These are phyloP conservation scores for Tupaia tana DNA, from an alignment of 2,113 vertebrate genomes.

Conservation along the genomic window DNA sequence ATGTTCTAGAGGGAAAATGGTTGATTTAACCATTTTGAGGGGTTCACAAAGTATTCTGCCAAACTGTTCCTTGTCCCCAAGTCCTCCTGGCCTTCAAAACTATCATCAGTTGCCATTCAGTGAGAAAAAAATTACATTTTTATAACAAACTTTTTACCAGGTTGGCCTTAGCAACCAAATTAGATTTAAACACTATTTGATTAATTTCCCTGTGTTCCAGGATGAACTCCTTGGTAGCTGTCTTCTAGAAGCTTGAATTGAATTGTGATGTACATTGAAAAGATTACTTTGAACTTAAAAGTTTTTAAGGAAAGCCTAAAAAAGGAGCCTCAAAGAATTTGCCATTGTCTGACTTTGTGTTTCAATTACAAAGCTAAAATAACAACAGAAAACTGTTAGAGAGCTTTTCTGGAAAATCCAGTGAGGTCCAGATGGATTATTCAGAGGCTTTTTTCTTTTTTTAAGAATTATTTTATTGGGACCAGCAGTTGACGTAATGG, in stretches of 20 bases:
- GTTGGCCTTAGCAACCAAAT: background rate
- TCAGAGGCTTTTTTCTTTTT: background rate
- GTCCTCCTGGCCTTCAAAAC: background rate
- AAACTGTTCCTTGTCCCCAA: background rate
- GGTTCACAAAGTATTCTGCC: background rate
- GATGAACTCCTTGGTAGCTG: background rate
- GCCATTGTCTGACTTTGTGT: background rate
- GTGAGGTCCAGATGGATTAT: conserved; percentile 1
- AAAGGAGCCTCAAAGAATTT: background rate
- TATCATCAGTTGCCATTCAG: background rate
- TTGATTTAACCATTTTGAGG: background rate
- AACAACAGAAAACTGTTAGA: background rate
- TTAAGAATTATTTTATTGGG: too few relatives aligned
- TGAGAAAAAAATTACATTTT: conserved; percentile 10
- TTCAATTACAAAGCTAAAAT: conserved; percentile 44
- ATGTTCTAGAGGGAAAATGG: background rate
- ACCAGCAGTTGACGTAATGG: too few relatives aligned
- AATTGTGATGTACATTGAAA: background rate
- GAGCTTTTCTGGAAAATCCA: conserved; percentile 38
- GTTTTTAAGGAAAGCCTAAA: background rate
- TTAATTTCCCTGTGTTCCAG: background rate
- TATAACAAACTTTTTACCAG: conserved; percentile 13
- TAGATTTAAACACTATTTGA: background rate
- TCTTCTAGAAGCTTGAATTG: background rate
- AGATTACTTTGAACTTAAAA: background rate